Evolutionary conservation across 2,888 invertebrate species (phyloP).

Genomic region (Endomychus coccineus): DNA sequence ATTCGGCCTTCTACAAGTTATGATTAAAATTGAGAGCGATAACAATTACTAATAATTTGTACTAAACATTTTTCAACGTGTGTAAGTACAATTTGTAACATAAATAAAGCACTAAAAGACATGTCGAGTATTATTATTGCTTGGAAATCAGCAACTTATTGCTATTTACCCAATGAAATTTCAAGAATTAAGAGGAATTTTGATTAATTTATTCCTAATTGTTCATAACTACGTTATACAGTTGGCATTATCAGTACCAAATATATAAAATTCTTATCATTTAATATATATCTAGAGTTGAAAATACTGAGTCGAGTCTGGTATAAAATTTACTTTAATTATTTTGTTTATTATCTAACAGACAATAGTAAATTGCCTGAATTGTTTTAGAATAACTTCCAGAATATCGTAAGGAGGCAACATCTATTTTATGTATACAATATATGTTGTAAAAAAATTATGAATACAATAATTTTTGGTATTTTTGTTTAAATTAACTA

Average conservation of each 20-base stretch:
- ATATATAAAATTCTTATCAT: conserved; percentile 28
- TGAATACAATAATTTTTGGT: conserved; percentile 12
- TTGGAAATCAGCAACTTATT: too few relatives aligned
- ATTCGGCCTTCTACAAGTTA: too few relatives aligned
- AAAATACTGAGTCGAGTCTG: conserved; percentile 26
- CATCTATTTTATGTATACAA: conserved; percentile 27
- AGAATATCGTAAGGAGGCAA: conserved; percentile 30
- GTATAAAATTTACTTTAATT: conserved; percentile 29
- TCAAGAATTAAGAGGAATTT: too few relatives aligned
- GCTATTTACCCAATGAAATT: conserved; percentile 20
- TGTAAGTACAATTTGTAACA: too few relatives aligned
- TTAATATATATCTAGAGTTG: conserved; percentile 24
- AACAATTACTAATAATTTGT: too few relatives aligned
- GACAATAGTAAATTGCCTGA: conserved; percentile 23
- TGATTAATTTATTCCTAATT: too few relatives aligned
- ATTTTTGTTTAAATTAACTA: not conserved
- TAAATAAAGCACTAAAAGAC: too few relatives aligned
- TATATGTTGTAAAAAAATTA: conserved; percentile 20
- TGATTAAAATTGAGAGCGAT: too few relatives aligned
- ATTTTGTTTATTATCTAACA: conserved; percentile 27
- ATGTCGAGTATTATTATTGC: too few relatives aligned
- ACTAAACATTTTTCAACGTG: too few relatives aligned
- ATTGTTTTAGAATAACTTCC: conserved; percentile 29
- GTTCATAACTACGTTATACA: too few relatives aligned
- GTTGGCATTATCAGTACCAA: conserved; percentile 27